phyloP scores from a whole-genome alignment of 2,113 vertebrate genomes.

The Psittacula cyanocephala region DNA sequence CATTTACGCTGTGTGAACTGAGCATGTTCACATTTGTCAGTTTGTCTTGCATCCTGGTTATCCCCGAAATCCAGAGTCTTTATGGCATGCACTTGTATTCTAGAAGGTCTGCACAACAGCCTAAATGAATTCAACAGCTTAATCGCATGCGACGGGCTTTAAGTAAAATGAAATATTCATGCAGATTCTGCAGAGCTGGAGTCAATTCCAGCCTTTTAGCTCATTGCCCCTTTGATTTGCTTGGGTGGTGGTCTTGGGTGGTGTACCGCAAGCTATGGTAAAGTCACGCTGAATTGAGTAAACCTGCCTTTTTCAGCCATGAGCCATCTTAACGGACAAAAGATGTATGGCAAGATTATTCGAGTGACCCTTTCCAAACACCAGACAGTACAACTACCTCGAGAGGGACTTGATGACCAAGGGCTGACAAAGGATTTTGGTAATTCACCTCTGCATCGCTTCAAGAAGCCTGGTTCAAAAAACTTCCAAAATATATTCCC shows the following conservation, averaged over 20 bases:
- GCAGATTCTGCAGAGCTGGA: not conserved
- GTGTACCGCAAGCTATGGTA: not conserved
- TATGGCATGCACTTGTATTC: not conserved
- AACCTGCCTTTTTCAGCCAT: constrained; percentile 82
- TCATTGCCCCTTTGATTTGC: not conserved
- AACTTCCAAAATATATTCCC: constrained; percentile 99
- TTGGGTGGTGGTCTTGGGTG: not conserved
- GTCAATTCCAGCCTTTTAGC: not conserved
- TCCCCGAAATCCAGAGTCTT: not conserved
- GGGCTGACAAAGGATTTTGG: constrained; percentile 96
- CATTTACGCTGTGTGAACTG: not conserved
- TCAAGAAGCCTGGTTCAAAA: constrained; percentile 97
- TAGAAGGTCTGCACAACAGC: not conserved
- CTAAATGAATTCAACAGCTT: not conserved
- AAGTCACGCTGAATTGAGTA: not conserved
- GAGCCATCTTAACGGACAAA: constrained; percentile 97
- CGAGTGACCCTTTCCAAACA: constrained; percentile 95
- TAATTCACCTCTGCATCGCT: constrained; percentile 96
- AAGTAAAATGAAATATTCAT: not conserved
- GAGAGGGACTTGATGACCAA: constrained; percentile 95
- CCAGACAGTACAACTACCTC: constrained; percentile 94
- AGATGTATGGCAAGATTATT: constrained; percentile 98
- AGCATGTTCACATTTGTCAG: not conserved
- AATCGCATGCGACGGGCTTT: not conserved
- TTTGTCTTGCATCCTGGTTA: not conserved